Evolutionary conservation across 2,797 vertebrate genomes (phyloP).

Genomic region (Pygocentrus nattereri): DNA sequence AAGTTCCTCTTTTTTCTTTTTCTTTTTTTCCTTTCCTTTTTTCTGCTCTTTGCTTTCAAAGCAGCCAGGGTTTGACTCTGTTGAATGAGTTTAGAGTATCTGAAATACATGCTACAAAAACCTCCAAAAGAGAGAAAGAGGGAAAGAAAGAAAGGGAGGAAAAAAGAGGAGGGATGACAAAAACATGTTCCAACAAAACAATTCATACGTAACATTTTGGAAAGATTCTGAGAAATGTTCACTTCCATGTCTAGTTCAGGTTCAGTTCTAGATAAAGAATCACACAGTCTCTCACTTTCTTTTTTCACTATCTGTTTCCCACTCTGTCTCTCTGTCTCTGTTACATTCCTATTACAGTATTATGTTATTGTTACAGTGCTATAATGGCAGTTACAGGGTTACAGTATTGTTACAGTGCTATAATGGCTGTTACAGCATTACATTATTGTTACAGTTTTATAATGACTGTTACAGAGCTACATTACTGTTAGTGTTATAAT

Average conservation of each 20-base stretch:
- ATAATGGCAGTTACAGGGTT: too few relatives aligned
- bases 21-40: conserved; percentile 55
- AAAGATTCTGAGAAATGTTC: too few relatives aligned
- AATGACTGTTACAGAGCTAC: too few relatives aligned
- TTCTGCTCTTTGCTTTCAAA: conserved; percentile 51
- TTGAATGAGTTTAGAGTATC: conserved; percentile 59
- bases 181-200: conserved; percentile 39
- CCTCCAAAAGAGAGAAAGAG: conserved; percentile 28
- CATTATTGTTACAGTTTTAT: too few relatives aligned
- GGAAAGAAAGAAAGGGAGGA: conserved; percentile 8
- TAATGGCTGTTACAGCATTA: too few relatives aligned
- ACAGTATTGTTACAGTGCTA: too few relatives aligned
- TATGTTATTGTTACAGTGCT: background rate
- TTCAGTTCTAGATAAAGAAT: too few relatives aligned
- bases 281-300: too few relatives aligned
- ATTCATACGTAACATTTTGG: too few relatives aligned
- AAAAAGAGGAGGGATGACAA: conserved; percentile 16
- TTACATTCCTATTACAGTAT: background rate
- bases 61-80: conserved; percentile 49
- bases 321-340: background rate
- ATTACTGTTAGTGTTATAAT: too few relatives aligned
- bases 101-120: conserved; percentile 57
- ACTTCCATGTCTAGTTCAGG: too few relatives aligned
- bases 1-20: conserved; percentile 57
- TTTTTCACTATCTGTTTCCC: too few relatives aligned